Evolutionary conservation across 92 coral and sea anemone genomes (phyloP).

Genomic region (Plumapathes pennacea): DNA sequence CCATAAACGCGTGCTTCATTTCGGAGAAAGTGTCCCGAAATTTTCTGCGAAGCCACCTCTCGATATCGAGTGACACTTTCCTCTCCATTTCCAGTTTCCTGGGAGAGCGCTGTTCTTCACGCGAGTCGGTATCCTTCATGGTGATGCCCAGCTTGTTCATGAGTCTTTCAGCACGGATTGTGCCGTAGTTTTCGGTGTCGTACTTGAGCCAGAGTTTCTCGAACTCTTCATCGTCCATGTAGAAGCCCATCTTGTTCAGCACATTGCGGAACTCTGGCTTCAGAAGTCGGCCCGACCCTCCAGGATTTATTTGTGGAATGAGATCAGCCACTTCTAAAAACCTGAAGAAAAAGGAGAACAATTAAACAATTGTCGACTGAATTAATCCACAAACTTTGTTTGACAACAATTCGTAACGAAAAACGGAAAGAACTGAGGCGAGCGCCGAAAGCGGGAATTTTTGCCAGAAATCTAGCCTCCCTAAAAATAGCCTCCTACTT

Average conservation of each 20-base stretch:
- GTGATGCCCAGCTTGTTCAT: conserved; percentile 86
- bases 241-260: conserved; percentile 92
- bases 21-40: conserved; percentile 96
- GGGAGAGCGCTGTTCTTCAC: conserved; percentile 66
- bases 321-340: conserved; percentile 93
- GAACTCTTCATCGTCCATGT: conserved; percentile 94
- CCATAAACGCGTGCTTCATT: conserved; percentile 97
- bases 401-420: no score
- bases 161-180: conserved; percentile 82
- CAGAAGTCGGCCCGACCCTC: conserved; percentile 91
- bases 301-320: conserved; percentile 95
- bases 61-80: conserved; percentile 75
- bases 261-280: conserved; percentile 93
- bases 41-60: conserved; percentile 89
- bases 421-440: no score
- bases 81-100: conserved; percentile 89
- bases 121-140: conserved; percentile 56
- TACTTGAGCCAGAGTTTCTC: conserved; percentile 99
- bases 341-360: conserved; percentile 17
- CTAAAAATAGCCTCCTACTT: no score
- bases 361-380: not conserved
- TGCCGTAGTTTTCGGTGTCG: conserved; percentile 93
- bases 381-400: no score
- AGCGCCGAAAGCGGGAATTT: no score
- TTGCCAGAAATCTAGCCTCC: no score